Evolutionary conservation across 2,888 invertebrate species (phyloP).

Genomic region (Parthenolecanium corni): DNA sequence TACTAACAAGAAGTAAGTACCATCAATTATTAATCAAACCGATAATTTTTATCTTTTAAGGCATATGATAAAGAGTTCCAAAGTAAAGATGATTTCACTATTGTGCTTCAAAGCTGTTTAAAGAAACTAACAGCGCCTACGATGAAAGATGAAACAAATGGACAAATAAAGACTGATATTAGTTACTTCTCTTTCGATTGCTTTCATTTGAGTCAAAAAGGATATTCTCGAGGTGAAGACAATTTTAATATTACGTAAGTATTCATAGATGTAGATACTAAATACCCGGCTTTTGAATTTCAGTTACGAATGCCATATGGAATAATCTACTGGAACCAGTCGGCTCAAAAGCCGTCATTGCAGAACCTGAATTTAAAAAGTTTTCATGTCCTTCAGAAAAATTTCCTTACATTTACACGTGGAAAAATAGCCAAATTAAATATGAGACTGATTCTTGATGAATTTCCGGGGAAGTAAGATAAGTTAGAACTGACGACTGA

Average conservation of each 20-base stretch:
- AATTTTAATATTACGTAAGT: conserved; percentile 8
- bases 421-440: conserved; percentile 31
- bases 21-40: too few relatives aligned
- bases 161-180: conserved; percentile 42
- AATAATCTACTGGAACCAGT: conserved; percentile 49
- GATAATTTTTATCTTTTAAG: conserved; percentile 38
- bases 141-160: conserved; percentile 20
- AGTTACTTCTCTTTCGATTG: conserved; percentile 49
- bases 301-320: conserved; percentile 48
- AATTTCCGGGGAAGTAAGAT: too few relatives aligned
- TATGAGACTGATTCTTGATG: too few relatives aligned
- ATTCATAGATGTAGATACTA: neutral
- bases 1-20: too few relatives aligned
- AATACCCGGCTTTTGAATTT: neutral
- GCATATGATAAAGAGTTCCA: conserved; percentile 54
- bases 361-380: conserved; percentile 37
- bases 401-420: conserved; percentile 40
- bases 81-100: conserved; percentile 48
- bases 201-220: conserved; percentile 52
- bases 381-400: conserved; percentile 43
- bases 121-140: conserved; percentile 41
- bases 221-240: conserved; percentile 47
- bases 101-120: conserved; percentile 51
- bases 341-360: conserved; percentile 41
- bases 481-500: too few relatives aligned